Evolutionary conservation across 2,888 invertebrate genomes (phyloP).

Genomic region (Orthosia gothica): DNA sequence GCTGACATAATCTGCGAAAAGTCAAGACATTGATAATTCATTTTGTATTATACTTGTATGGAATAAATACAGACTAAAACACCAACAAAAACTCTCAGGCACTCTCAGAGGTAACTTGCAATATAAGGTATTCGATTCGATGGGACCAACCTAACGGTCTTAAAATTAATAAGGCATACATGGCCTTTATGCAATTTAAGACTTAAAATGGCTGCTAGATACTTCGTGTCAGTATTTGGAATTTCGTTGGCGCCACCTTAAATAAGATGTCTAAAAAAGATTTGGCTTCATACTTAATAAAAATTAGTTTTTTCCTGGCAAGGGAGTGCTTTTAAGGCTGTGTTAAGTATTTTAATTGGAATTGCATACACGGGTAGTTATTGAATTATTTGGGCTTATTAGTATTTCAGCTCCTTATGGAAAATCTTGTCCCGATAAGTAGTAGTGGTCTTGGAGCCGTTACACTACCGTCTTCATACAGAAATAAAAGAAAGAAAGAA

Average conservation of each 20-base stretch:
- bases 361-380: not conserved
- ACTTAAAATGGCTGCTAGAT: constrained; percentile 33
- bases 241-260: constrained; percentile 48
- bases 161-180: constrained; percentile 33
- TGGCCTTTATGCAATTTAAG: constrained; percentile 18
- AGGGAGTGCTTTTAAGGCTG: constrained; percentile 17
- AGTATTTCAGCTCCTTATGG: too few species aligned
- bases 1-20: not conserved
- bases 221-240: constrained; percentile 24
- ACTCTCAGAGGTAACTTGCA: not conserved
- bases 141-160: constrained; percentile 17
- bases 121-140: constrained; percentile 27
- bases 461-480: not conserved
- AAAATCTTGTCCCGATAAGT: not conserved
- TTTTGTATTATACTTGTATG: constrained; percentile 21
- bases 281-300: constrained; percentile 2
- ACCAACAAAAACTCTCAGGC: constrained; percentile 24
- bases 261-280: constrained; percentile 23
- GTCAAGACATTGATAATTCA: constrained; percentile 2
- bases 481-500: too few species aligned
- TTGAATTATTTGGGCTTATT: not conserved
- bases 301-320: constrained; percentile 3
- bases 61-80: not conserved
- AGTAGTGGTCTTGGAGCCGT: not conserved
- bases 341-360: constrained; percentile 35